Conservation (phyloP, 2,113 vertebrate species). For the Sitta europaea region DNA sequence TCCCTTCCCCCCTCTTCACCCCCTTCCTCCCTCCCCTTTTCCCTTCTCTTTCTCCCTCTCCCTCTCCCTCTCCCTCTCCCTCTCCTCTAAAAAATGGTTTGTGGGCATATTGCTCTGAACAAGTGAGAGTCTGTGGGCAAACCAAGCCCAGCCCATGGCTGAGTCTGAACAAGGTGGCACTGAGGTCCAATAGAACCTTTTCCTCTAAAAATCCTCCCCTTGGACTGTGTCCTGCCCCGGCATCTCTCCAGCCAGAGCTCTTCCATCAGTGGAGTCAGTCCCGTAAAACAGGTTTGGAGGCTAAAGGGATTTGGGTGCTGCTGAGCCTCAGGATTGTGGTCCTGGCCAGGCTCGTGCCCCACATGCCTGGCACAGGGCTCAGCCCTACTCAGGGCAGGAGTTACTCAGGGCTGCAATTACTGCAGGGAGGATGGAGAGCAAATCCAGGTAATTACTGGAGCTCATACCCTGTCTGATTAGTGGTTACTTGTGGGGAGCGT, state of each 20-base stretch:
- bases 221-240: neutral
- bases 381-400: neutral
- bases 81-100: neutral
- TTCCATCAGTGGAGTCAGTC: neutral
- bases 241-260: neutral
- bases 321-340: neutral
- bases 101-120: accelerated
- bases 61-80: too few relatives aligned
- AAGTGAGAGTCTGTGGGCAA: neutral
- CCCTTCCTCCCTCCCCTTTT: neutral
- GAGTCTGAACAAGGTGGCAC: neutral
- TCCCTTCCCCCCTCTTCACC: too few relatives aligned
- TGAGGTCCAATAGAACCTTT: neutral
- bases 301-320: neutral
- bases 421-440: neutral
- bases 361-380: neutral
- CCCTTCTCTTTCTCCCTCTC: too few relatives aligned
- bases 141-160: neutral
- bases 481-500: neutral
- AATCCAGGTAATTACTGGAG: neutral
- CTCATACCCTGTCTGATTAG: neutral
- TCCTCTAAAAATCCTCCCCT: neutral
- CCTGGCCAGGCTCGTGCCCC: neutral
- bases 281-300: neutral
- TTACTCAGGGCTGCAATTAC: neutral